Conservation (phyloP, 2,888 invertebrate species). For the Phalera bucephala region DNA sequence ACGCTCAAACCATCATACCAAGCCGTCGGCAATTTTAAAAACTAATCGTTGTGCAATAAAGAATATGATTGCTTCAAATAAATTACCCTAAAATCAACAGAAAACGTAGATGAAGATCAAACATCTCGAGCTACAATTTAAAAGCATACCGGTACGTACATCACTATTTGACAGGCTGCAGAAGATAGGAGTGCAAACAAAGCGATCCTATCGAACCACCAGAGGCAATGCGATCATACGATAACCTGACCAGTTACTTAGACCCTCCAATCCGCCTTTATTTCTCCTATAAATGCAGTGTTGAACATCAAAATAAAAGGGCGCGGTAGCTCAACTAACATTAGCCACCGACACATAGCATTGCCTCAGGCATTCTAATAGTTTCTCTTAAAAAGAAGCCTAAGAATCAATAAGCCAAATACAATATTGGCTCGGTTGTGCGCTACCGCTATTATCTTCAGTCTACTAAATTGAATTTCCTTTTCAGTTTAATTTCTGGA, state of each 20-base stretch:
- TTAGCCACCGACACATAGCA: constrained; percentile 16
- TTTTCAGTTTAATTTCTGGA: constrained; percentile 31
- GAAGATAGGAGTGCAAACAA: constrained; percentile 42
- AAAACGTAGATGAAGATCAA: too few species aligned
- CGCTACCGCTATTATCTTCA: constrained; percentile 22
- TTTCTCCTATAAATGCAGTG: too few species aligned
- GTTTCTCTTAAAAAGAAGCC: constrained; percentile 23
- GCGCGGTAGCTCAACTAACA: constrained; percentile 16
- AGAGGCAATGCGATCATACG: constrained; percentile 40
- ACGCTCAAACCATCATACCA: too few species aligned
- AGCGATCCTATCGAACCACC: constrained; percentile 40
- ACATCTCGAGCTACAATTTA: too few species aligned
- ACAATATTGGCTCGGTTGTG: constrained; percentile 30
- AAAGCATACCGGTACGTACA: constrained; percentile 7
- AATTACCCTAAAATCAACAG: too few species aligned
- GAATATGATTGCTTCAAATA: too few species aligned
- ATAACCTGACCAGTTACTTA: constrained; percentile 24
- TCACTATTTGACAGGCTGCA: constrained; percentile 15
- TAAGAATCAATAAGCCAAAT: constrained; percentile 36
- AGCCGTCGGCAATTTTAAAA: too few species aligned
- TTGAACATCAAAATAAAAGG: neutral
- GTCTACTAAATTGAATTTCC: constrained; percentile 26
- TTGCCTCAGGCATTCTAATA: constrained; percentile 27
- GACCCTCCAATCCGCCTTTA: constrained; percentile 6
- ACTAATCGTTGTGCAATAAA: too few species aligned